Conservation (phyloP, 2,888 invertebrate genomes). For the Catocala fraxini region DNA sequence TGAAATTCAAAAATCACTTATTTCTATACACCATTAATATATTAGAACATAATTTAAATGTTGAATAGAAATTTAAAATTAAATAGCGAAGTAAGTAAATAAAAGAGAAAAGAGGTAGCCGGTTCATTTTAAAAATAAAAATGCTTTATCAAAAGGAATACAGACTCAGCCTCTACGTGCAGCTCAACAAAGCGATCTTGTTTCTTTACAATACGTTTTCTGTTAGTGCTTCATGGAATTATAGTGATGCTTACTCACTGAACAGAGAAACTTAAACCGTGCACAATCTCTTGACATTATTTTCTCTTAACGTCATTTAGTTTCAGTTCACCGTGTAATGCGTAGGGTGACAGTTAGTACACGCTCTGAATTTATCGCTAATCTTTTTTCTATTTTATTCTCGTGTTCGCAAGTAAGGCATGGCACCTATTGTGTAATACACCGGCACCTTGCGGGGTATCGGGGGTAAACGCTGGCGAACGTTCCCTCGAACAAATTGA, state of each 20-base stretch:
- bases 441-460: conserved; percentile 71
- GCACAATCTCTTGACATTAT: conserved; percentile 6
- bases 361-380: conserved; percentile 43
- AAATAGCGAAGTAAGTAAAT: too few relatives aligned
- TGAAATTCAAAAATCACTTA: not conserved
- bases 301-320: conserved; percentile 17
- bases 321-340: conserved; percentile 28
- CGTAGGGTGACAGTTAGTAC: conserved; percentile 27
- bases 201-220: conserved; percentile 28
- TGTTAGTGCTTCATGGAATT: conserved; percentile 5
- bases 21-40: too few relatives aligned
- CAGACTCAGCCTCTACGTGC: conserved; percentile 13
- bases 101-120: conserved; percentile 3
- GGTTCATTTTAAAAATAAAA: conserved; percentile 16
- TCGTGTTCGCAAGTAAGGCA: conserved; percentile 51
- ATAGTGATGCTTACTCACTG: not conserved
- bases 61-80: too few relatives aligned
- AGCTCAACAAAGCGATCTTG: conserved; percentile 20
- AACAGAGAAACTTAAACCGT: not conserved
- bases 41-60: too few relatives aligned
- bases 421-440: conserved; percentile 67
- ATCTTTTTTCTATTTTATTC: conserved; percentile 51
- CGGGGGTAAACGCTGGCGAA: conserved; percentile 79
- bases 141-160: conserved; percentile 33
- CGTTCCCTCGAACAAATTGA: conserved; percentile 87